Evolutionary conservation across 1,140 invertebrate species (phyloP), one percentile per base, ranked within the genome.

Genomic region (Drosophila bocki): DNA sequence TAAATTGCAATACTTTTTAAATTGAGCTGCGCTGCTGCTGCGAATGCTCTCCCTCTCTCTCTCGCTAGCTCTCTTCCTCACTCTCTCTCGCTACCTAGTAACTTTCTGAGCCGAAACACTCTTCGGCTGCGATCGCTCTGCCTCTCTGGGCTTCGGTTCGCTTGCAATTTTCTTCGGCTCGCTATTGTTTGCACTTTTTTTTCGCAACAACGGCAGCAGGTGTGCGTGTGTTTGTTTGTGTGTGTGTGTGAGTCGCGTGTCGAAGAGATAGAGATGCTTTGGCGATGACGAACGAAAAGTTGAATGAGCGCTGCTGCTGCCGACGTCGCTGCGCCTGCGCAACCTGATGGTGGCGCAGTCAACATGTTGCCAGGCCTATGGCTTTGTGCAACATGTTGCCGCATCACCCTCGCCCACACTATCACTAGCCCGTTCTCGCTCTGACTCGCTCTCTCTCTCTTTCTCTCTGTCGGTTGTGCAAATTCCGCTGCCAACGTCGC

Each of bases 231-330:
- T 56, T 37, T 8, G 39, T 37, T 41, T 41, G n/a, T 33, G 22
- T 47, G n/a, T 42, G 37, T 48, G 42, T 41, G 61, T 54, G 71
- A 80, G 81, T 84, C 82, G 82, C 82, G 82, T 84, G 81, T 78
- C 82, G 41, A 62, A 50, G 61, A 84, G 77, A 22, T 22, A 22
- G 22, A 22, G 22, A 84, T 84, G 77, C 69, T 84, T 80, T 58
- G 12, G 33, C 67, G 48, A 51, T 51, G 48, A 75, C 41, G 41
- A 60, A 50, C 64, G 67, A 75, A 60, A 74, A 80, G 75, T 78
- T 80, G 75, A 80, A 80, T 74, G 78, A 74, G 75, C 69, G 68
- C 78, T 70, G 78, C 65, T 69, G 78, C 69, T 69, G 22, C 19
- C 54, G 22, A 7, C 26, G 29, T 22, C n/a, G 17, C 56, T 65